Base-by-base conservation (phyloP, 1,140 invertebrate species). In the Trachymyrmex cornetzi region DNA sequence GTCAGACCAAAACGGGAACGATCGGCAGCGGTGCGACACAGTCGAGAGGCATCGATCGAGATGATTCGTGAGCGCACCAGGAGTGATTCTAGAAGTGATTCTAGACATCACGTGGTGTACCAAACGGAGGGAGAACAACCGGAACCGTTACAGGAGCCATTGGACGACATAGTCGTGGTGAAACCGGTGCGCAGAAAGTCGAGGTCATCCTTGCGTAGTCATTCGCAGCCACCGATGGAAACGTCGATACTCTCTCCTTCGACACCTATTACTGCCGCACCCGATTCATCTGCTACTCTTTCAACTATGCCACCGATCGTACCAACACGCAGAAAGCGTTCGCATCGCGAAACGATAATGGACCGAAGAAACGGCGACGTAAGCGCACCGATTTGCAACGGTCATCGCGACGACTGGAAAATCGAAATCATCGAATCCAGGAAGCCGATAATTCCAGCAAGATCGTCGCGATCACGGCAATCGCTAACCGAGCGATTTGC, bases 91-190 rank as follows among this genome's bases (percentile, higher is more conserved):
- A 90, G 87, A 22, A 94, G 93, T 63, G 63, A 91, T 12, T 93
- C 92, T 0, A 92, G 90, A 16, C 95, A 95, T 55, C 87, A 92
- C 6, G 77, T 95, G 1, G 94, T 95, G 11, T 95, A 95, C 30
- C 93, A 94, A 64, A 88, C 94, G 0, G 94, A 95, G 22, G 72
- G 30, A 19, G 38, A 86, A 48, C 90, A 88, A 0, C 38, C 86
- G 3, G 85, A 91, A 11, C 85, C 82, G 6, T 64, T 86, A 6
- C 19, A 53, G 2, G 94, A 94, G 38, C 94, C 92, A 0, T 71
- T 95, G 6, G 95, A 95, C 44, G 94, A 95, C 14, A 95, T 95
- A 11, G 93, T 95, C 0, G 89, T 95, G 0, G 91, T 95, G 0
- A 95, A 95, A 71, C 95, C 95, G 0, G 72, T 89, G 0, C 91